A percentile compares a stretch with the other conserved stretches of the same genome.
These are phyloP conservation scores for Apodemus speciosus DNA, from an alignment of 2,113 vertebrate genomes.

Conservation along the genomic window DNA sequence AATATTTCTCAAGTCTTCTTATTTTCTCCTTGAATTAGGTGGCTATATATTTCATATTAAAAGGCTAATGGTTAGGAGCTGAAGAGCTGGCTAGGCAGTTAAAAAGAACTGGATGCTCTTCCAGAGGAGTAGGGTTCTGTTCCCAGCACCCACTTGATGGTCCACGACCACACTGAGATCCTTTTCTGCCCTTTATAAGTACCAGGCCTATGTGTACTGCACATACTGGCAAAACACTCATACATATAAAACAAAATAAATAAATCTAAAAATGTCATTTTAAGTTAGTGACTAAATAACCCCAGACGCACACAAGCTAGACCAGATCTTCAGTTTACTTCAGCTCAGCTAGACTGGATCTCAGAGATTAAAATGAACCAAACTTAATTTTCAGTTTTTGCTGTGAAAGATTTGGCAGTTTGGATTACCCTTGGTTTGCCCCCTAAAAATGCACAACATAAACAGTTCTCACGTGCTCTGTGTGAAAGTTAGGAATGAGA, in stretches of 20 bases:
- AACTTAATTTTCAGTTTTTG: not conserved
- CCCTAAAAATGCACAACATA: not conserved
- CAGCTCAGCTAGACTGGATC: not conserved
- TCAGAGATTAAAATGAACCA: conserved; percentile 38
- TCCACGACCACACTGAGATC: not conserved
- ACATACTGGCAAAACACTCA: not conserved
- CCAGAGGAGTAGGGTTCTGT: not conserved
- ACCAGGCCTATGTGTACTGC: not conserved
- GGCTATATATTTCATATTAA: not conserved
- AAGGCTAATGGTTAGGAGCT: not conserved
- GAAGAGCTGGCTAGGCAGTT: not conserved
- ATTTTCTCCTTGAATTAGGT: conserved; percentile 37
- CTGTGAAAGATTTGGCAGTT: conserved; percentile 20
- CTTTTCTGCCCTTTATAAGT: not conserved
- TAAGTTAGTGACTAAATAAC: not conserved
- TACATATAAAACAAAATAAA: not conserved
- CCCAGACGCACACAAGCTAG: not conserved
- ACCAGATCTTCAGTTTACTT: not conserved
- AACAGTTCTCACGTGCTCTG: not conserved
- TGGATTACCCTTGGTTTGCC: not conserved
- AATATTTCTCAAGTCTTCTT: not conserved
- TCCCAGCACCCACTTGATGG: not conserved
- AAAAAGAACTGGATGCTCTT: not conserved
- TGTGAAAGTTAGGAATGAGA: not conserved
- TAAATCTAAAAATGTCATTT: not conserved